Conservation (phyloP, 2,888 invertebrate species). For the Macrostomum cliftonense region DNA sequence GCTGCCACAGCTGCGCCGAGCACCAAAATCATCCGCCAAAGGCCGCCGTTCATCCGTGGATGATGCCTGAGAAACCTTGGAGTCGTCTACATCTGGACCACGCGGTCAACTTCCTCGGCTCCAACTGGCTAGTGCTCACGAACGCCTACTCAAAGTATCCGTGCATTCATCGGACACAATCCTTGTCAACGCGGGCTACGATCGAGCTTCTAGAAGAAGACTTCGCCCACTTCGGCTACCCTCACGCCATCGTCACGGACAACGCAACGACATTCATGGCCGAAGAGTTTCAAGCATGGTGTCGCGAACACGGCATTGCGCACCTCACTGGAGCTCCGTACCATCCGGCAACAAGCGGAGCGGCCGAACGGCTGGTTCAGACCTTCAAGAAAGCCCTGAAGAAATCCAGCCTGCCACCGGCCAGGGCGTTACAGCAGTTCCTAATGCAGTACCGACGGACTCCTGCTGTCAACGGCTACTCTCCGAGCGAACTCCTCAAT, state of each 20-base stretch:
- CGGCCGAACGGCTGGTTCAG: constrained; percentile 16
- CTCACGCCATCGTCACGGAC: constrained; percentile 10
- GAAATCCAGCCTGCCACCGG: too few relatives aligned
- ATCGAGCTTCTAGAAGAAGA: constrained; percentile 18
- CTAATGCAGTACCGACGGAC: constrained; percentile 6
- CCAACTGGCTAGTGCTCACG: constrained; percentile 14
- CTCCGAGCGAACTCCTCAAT: neutral
- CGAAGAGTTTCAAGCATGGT: constrained; percentile 14
- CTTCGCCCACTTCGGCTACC: constrained; percentile 12
- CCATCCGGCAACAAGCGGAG: constrained; percentile 14
- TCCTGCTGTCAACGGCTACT: neutral
- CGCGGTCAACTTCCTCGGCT: constrained; percentile 15
- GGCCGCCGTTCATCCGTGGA: constrained; percentile 19
- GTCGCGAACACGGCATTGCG: constrained; percentile 12
- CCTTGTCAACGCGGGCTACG: constrained; percentile 14
- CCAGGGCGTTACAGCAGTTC: constrained; percentile 11
- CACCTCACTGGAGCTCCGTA: constrained; percentile 14
- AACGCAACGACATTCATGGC: constrained; percentile 14
- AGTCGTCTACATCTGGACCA: constrained; percentile 18
- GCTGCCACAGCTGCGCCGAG: constrained; percentile 13
- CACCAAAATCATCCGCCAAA: constrained; percentile 12
- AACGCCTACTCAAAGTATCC: constrained; percentile 18
- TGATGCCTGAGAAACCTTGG: constrained; percentile 18
- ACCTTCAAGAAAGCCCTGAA: constrained; percentile 15
- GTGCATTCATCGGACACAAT: constrained; percentile 11